Base-by-base conservation (phyloP, 2,888 invertebrate genomes). In the Cordylochernes scorpioides region DNA sequence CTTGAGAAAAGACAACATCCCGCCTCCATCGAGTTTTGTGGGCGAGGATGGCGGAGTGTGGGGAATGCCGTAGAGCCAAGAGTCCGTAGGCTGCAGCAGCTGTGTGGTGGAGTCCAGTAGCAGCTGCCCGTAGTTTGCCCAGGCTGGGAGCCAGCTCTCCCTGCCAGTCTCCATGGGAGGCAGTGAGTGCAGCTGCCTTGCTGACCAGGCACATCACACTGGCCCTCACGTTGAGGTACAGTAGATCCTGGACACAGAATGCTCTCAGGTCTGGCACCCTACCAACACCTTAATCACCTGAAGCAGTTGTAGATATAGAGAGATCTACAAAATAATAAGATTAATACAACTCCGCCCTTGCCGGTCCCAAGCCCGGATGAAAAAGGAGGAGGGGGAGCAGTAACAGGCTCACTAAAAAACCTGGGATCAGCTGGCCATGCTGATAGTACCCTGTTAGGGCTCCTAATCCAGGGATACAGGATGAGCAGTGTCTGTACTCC, bases 1-100 rank as follows among this genome's bases (percentile, higher is more conserved):
- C 74, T 55, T 86, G 84, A 3, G 82, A 72, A 49, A 82, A 80
- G 51, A 82, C 78, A 10, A 77, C 73, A 53, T 86, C 80, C 31
- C 86, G 57, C 19, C 86, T 58, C 33, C 78, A 78, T 44, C 74
- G 62, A 4, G 73, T 67, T 42, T 63, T 63, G 40, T 65, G 65
- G 3, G 69, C 69, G 10, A 69, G 55, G 32, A 50, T 49, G 12
- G 37, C 31, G 16, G 31, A 33, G 17, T 36, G 36, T 14, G 36
- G 32, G 10, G 36, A 31, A 26, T 39, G 36, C 32, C 33, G 25
- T 6, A 54, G 37, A 15, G 49, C 41, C 8, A 50, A 39, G 33
- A 52, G 49, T 4, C 39, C 27, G 17, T 42, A 42, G 7, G 39
- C 35, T 15, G 34, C 28, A 17, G 24, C 30, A 15, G 36, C 29